phyloP scores from a whole-genome alignment of 2,797 vertebrate species.

The Jordanella pulchra region DNA sequence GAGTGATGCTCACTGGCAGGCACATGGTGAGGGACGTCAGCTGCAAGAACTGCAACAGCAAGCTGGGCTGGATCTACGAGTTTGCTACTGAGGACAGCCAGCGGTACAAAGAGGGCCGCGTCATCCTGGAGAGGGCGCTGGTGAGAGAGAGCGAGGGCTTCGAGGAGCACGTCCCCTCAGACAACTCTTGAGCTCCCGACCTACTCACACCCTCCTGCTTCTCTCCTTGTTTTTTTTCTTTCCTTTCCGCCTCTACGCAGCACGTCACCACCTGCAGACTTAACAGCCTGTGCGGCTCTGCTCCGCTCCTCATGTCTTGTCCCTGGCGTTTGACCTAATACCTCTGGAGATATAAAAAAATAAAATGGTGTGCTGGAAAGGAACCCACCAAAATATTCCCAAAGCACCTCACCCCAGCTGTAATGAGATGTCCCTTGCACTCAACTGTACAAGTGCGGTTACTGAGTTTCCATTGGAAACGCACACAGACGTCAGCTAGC shows the following conservation, averaged over 20 bases:
- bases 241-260: constrained; percentile 35
- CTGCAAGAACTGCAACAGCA: constrained; percentile 99
- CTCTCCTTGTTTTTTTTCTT: constrained; percentile 27
- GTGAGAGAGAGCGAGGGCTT: constrained; percentile 98
- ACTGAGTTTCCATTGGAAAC: constrained; percentile 42
- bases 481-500: constrained; percentile 10
- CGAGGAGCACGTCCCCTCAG: constrained; percentile 95
- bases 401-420: constrained; percentile 36
- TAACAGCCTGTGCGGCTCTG: constrained; percentile 42
- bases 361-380: constrained; percentile 54
- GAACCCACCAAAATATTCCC: constrained; percentile 26
- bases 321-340: constrained; percentile 39
- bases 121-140: constrained; percentile 95
- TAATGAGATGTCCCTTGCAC: constrained; percentile 28
- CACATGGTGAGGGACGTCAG: constrained; percentile 99
- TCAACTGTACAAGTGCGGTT: constrained; percentile 26
- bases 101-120: constrained; percentile 96
- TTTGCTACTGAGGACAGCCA: constrained; percentile 98
- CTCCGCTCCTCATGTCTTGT: constrained; percentile 13
- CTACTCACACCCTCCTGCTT: constrained; percentile 18
- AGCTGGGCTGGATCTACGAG: constrained; percentile 99
- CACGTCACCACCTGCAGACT: constrained; percentile 54
- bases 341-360: constrained; percentile 36
- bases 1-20: constrained; percentile 96
- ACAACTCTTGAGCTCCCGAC: constrained; percentile 87